Evolutionary conservation across 2,888 invertebrate species (phyloP).

Genomic region (Phlogophora meticulosa): DNA sequence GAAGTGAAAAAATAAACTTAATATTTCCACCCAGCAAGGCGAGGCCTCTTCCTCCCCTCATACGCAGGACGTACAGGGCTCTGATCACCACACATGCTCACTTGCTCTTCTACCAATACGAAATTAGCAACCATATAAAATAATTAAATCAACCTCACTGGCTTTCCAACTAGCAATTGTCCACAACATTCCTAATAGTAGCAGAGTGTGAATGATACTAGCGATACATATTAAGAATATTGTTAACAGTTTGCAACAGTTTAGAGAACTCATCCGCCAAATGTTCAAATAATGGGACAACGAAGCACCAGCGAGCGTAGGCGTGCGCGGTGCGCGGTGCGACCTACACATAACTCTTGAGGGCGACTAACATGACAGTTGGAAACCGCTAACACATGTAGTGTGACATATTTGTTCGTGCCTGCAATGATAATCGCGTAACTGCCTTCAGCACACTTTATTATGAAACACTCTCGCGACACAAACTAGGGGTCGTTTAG

Average conservation of each 20-base stretch:
- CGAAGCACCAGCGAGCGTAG: conserved; percentile 2
- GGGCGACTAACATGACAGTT: conserved; percentile 11
- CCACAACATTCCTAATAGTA: too few relatives aligned
- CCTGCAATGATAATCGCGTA: conserved; percentile 34
- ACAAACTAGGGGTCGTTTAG: conserved; percentile 15
- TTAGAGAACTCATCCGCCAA: neutral
- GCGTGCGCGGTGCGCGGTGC: too few relatives aligned
- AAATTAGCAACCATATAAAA: too few relatives aligned
- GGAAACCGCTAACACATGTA: conserved; percentile 36
- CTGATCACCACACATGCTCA: too few relatives aligned
- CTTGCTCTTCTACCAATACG: too few relatives aligned
- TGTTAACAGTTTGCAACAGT: conserved; percentile 7
- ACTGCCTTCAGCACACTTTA: conserved; percentile 17
- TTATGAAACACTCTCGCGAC: conserved; percentile 6
- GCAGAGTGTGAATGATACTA: neutral
- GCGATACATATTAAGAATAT: neutral
- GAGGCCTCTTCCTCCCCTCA: too few relatives aligned
- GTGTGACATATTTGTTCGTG: conserved; percentile 33
- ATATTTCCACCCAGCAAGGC: too few relatives aligned
- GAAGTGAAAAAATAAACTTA: neutral
- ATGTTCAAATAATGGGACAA: conserved; percentile 15
- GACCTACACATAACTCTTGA: conserved; percentile 18
- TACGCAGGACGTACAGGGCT: too few relatives aligned
- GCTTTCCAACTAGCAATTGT: too few relatives aligned
- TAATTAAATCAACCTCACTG: too few relatives aligned